Percentiles rank a stretch among this genome's conserved stretches.
phyloP scores from a whole-genome alignment of 2,888 invertebrate species.

The Apomyelois bistriatella region DNA sequence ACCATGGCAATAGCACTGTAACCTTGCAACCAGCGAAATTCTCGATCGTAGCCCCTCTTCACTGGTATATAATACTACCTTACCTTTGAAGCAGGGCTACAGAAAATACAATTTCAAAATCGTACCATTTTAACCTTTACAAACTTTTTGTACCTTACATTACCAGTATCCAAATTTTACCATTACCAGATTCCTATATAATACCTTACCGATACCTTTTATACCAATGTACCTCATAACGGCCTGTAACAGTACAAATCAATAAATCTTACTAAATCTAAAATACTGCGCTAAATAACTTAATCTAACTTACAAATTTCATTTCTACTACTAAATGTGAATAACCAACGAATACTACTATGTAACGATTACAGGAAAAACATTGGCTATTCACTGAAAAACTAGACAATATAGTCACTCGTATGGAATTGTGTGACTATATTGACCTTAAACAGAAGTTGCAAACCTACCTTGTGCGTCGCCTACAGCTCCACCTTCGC shows the following conservation, averaged over 20 bases:
- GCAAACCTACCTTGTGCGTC: slow-evolving; percentile 80
- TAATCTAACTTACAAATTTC: slow-evolving; percentile 67
- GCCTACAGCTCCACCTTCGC: slow-evolving; percentile 77
- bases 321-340: slow-evolving; percentile 44
- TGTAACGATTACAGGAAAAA: not conserved
- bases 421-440: slow-evolving; percentile 21
- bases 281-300: slow-evolving; percentile 18
- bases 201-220: no score
- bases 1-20: no score
- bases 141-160: no score
- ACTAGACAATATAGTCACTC: slow-evolving; percentile 21
- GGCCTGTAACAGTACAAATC: slow-evolving; percentile 20
- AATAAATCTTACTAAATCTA: slow-evolving; percentile 15
- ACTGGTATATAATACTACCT: no score
- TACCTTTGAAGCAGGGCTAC: no score
- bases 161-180: no score
- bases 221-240: no score
- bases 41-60: no score
- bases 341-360: slow-evolving; percentile 27
- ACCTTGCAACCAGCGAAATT: no score
- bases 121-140: no score
- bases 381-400: slow-evolving; percentile 27
- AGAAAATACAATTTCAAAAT: no score
- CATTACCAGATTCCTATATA: no score
- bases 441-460: slow-evolving; percentile 29